Percentiles rank a stretch among this genome's conserved stretches.
Conservation (phyloP, 2,113 vertebrate species). For the Diphyllodes magnificus region DNA sequence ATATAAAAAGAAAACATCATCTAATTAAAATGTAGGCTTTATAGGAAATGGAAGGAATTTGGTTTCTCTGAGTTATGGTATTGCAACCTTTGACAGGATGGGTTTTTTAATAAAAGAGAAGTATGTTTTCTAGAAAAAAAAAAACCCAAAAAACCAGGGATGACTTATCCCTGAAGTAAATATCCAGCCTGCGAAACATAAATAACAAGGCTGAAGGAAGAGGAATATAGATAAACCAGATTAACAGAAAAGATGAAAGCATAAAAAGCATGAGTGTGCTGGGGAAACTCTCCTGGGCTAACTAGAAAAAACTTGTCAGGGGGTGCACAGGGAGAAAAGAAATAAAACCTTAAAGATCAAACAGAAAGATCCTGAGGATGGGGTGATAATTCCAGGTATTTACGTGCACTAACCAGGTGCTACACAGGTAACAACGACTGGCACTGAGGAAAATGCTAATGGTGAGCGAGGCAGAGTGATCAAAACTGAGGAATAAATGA, state of each 20-base stretch:
- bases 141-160: neutral
- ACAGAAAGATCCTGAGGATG: neutral
- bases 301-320: neutral
- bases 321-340: neutral
- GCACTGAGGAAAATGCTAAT: neutral
- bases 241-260: slow-evolving; percentile 39
- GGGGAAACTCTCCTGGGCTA: neutral
- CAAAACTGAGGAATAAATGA: neutral
- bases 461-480: neutral
- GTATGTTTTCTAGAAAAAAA: neutral
- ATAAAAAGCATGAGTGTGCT: neutral
- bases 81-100: neutral
- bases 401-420: neutral
- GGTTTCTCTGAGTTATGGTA: neutral
- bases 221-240: slow-evolving; percentile 48
- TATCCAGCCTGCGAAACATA: slow-evolving; percentile 12
- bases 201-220: slow-evolving; percentile 42
- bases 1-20: slow-evolving; percentile 1
- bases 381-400: neutral
- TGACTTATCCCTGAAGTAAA: slow-evolving; percentile 7
- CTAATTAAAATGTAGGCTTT: slow-evolving; percentile 45
- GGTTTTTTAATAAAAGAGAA: slow-evolving; percentile 7
- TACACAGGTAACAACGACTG: neutral
- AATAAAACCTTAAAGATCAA: slow-evolving; percentile 23
- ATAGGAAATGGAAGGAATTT: neutral